These are phyloP conservation scores for Gastracanthus pulcherrimus DNA, from an alignment of 2,888 invertebrate genomes.

Conservation along the genomic window DNA sequence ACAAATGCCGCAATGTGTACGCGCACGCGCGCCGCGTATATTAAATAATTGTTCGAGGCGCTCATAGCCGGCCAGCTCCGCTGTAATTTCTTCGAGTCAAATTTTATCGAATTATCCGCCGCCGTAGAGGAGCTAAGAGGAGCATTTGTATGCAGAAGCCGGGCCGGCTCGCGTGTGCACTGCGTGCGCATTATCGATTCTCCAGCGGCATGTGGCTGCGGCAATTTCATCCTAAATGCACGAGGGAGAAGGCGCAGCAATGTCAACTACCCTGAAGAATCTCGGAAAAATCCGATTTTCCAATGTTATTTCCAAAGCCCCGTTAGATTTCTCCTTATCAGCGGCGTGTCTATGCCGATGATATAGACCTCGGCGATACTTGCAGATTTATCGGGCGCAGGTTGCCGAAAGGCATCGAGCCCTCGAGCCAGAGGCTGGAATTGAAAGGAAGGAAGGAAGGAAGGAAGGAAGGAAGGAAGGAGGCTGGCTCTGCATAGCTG, in stretches of 20 bases:
- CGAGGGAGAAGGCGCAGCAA: not conserved
- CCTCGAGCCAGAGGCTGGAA: not conserved
- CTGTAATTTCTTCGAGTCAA: not conserved
- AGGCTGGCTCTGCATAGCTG: not conserved
- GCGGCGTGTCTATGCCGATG: no score
- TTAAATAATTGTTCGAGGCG: not conserved
- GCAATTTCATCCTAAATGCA: slow-evolving; percentile 4
- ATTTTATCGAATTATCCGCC: slow-evolving; percentile 1
- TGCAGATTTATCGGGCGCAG: not conserved
- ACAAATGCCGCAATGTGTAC: not conserved
- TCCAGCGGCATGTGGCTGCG: not conserved
- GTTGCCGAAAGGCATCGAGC: not conserved
- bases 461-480: slow-evolving; percentile 2
- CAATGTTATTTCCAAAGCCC: not conserved
- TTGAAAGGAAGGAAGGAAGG: slow-evolving; percentile 16
- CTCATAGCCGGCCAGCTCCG: not conserved
- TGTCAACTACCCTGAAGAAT: not conserved
- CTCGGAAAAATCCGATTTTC: not conserved
- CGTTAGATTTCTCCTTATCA: not conserved
- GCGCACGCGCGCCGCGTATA: not conserved
- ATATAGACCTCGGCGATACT: no score
- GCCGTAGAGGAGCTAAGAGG: not conserved
- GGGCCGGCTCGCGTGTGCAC: not conserved
- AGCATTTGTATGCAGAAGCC: slow-evolving; percentile 1
- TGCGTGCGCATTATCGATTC: slow-evolving; percentile 5